Evolutionary conservation across 2,888 invertebrate genomes (phyloP).

Genomic region (Galeruca laticollis): DNA sequence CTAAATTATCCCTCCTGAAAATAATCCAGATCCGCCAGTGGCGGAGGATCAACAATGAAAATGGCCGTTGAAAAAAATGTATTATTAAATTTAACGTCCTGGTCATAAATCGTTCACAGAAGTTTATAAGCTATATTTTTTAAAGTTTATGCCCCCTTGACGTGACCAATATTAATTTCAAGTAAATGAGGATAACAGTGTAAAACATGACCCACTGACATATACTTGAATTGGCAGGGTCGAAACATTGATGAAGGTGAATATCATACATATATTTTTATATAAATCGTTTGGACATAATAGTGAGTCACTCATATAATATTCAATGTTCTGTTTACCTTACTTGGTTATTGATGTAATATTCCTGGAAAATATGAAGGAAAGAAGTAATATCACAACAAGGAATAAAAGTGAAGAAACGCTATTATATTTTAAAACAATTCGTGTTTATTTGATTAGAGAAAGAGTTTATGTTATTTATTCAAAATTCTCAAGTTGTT

Average conservation of each 20-base stretch:
- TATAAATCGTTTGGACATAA: background rate
- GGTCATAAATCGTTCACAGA: conserved; percentile 1
- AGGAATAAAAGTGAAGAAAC: too few species aligned
- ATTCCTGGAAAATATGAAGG: background rate
- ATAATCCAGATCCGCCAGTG: conserved; percentile 1
- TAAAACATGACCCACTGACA: conserved; percentile 17
- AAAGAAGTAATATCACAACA: too few species aligned
- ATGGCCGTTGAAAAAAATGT: background rate
- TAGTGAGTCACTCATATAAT: background rate
- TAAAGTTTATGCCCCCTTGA: conserved; percentile 8
- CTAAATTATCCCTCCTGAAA: background rate
- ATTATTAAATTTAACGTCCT: conserved; percentile 1
- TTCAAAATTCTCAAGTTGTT: too few species aligned
- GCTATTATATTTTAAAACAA: too few species aligned
- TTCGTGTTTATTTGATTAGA: too few species aligned
- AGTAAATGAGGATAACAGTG: background rate
- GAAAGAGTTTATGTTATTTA: too few species aligned
- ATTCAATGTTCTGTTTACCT: background rate
- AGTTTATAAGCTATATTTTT: conserved; percentile 16
- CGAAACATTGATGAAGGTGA: background rate
- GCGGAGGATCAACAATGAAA: background rate
- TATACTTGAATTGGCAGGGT: background rate
- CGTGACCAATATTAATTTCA: conserved; percentile 9
- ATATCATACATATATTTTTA: background rate
- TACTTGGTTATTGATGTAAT: background rate